Percentiles rank a stretch among this genome's conserved stretches.
Conservation (phyloP, 2,797 vertebrate species). For the Cossypha niveicapilla region DNA sequence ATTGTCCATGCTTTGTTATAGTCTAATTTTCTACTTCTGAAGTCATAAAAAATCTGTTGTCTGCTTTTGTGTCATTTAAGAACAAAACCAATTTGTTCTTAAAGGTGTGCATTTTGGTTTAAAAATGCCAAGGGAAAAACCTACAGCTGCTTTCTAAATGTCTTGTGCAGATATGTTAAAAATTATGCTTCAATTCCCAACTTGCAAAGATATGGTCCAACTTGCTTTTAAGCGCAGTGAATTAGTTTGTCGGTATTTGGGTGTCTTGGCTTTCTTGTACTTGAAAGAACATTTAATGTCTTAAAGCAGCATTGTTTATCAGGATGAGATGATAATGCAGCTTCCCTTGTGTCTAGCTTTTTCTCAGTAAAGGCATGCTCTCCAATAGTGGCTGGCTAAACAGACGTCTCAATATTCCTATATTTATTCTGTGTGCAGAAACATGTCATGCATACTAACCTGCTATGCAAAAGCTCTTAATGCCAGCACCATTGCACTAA, state of each 20-base stretch:
- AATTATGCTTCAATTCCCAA: constrained; percentile 5
- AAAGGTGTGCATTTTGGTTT: constrained; percentile 35
- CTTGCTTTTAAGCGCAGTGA: background rate
- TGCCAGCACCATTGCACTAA: constrained; percentile 8
- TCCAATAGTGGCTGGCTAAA: constrained; percentile 32
- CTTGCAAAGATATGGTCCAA: background rate
- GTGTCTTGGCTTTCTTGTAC: constrained; percentile 34
- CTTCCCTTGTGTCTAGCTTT: background rate
- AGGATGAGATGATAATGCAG: constrained; percentile 49
- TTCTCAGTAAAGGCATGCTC: constrained; percentile 55
- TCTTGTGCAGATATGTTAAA: background rate
- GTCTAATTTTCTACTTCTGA: constrained; percentile 2
- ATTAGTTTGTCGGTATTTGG: background rate
- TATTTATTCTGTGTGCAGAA: constrained; percentile 37
- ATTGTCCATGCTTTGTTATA: constrained; percentile 5
- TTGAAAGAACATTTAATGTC: background rate
- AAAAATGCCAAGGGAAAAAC: background rate
- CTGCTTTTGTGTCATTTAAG: constrained; percentile 32
- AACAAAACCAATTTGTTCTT: constrained; percentile 50
- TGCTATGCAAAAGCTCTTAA: constrained; percentile 17
- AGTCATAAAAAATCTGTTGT: constrained; percentile 13
- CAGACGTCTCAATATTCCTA: background rate
- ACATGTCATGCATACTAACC: constrained; percentile 56
- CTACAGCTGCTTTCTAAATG: background rate
- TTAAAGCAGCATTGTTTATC: constrained; percentile 39